Conservation (phyloP, 1,140 invertebrate species). For the Andricus grossulariae region DNA sequence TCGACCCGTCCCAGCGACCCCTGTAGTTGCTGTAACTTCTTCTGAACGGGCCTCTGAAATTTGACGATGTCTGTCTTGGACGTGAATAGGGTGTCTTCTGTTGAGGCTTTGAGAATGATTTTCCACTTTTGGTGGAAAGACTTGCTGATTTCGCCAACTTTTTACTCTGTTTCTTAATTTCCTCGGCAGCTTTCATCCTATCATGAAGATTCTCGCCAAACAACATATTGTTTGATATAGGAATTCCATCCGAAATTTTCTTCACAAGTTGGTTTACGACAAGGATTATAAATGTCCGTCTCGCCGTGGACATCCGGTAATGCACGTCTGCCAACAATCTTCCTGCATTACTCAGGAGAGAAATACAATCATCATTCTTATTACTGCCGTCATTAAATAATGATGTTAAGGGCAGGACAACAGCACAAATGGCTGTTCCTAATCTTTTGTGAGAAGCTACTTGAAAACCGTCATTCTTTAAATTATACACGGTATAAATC, state of each 20-base stretch:
- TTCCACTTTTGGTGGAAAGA: background rate
- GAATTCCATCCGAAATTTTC: no score
- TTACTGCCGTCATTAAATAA: background rate
- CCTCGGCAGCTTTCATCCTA: background rate
- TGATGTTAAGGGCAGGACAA: background rate
- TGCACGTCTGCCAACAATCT: conserved; percentile 30
- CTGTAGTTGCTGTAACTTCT: background rate
- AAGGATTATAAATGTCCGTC: no score
- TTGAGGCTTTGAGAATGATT: background rate
- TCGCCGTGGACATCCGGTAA: no score
- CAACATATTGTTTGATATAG: no score
- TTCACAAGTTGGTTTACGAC: no score
- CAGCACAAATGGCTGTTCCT: background rate
- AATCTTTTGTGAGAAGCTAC: background rate
- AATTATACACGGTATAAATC: background rate
- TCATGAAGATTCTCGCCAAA: background rate
- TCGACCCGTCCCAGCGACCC: background rate
- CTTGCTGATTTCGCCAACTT: background rate
- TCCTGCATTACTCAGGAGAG: conserved; percentile 36
- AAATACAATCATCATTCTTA: background rate
- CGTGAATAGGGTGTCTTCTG: no score
- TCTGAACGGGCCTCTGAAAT: no score
- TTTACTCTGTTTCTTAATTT: no score
- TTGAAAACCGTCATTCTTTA: background rate
- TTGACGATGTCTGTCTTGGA: no score